phyloP scores from a whole-genome alignment of 2,797 vertebrate genomes.

The Chelmon rostratus region DNA sequence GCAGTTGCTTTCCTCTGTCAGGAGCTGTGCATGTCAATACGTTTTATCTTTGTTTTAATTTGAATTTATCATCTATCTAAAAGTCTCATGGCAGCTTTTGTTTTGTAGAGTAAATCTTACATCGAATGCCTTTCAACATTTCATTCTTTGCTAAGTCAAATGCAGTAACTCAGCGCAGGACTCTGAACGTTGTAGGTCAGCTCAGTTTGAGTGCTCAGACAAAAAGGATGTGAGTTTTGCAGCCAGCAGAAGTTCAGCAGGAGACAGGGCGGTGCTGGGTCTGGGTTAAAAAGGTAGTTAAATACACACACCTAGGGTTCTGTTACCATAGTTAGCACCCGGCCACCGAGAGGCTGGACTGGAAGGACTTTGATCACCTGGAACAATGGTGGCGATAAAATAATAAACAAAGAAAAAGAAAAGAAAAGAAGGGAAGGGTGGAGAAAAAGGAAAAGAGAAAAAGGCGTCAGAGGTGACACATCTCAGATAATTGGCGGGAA shows the following conservation, averaged over 20 bases:
- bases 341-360: slow-evolving; percentile 88
- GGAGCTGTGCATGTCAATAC: background rate
- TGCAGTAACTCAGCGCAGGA: slow-evolving; percentile 48
- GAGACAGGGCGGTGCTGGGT: slow-evolving; percentile 47
- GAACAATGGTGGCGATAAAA: slow-evolving; percentile 73
- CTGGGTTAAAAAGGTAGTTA: slow-evolving; percentile 50
- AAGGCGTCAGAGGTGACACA: slow-evolving; percentile 76
- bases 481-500: slow-evolving; percentile 70
- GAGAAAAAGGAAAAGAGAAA: slow-evolving; percentile 67
- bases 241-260: slow-evolving; percentile 65
- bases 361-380: slow-evolving; percentile 89
- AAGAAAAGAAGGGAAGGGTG: slow-evolving; percentile 43
- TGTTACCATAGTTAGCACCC: slow-evolving; percentile 88
- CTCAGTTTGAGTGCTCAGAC: slow-evolving; percentile 51
- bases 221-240: slow-evolving; percentile 56
- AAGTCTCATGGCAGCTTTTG: background rate
- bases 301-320: slow-evolving; percentile 83
- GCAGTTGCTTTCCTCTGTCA: background rate
- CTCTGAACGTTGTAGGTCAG: slow-evolving; percentile 71
- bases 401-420: slow-evolving; percentile 22
- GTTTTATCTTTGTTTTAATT: background rate
- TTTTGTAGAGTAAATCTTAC: slow-evolving; percentile 32
- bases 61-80: background rate
- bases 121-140: slow-evolving; percentile 5
- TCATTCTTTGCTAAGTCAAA: slow-evolving; percentile 11